phyloP scores from a whole-genome alignment of 2,888 invertebrate genomes.

The Ophioninae sp. region DNA sequence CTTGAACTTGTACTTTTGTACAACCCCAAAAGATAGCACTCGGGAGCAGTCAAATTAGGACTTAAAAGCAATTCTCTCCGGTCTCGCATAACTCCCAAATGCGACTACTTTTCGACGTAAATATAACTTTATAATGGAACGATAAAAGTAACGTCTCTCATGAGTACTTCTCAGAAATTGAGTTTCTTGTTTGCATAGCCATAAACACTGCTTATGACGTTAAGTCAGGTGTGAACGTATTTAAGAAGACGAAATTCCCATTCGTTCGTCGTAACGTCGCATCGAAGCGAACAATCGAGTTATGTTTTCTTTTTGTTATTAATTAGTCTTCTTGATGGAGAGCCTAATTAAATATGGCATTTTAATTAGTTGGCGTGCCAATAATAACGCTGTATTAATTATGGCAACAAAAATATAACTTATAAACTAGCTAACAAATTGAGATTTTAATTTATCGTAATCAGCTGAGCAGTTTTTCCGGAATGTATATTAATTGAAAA shows the following conservation, averaged over 20 bases:
- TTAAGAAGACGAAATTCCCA: not conserved
- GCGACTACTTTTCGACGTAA: conserved; percentile 30
- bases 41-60: conserved; percentile 49
- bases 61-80: conserved; percentile 21
- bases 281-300: not conserved
- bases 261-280: not conserved
- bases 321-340: not conserved
- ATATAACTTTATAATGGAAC: conserved; percentile 53
- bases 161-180: conserved; percentile 20
- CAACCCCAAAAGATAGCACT: conserved; percentile 44
- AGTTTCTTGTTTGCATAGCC: conserved; percentile 16
- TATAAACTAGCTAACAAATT: too few relatives aligned
- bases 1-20: conserved; percentile 39
- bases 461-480: not conserved
- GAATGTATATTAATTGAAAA: not conserved
- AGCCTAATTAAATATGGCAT: not conserved
- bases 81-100: conserved; percentile 20
- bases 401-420: not conserved
- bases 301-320: too few relatives aligned
- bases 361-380: not conserved
- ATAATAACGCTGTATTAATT: not conserved
- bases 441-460: too few relatives aligned
- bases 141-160: conserved; percentile 50
- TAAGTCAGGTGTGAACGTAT: not conserved
- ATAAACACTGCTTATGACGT: not conserved